Base-by-base conservation (phyloP, 2,888 invertebrate genomes). In the Callyntrura sp. region DNA sequence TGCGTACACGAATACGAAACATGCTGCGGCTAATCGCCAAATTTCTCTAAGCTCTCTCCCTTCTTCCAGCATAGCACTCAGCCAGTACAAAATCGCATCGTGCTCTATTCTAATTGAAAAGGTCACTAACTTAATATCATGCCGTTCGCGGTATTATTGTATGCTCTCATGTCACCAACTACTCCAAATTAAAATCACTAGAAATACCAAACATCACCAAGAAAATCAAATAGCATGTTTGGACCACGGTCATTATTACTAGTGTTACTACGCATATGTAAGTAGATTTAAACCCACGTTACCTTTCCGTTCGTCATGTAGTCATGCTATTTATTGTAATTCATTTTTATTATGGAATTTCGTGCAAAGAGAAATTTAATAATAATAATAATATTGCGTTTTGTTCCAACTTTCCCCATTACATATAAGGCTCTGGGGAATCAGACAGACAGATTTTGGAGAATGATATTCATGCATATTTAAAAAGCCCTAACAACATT, bases 381-480 rank as follows among this genome's bases (percentile, higher is more conserved):
- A 5, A 60, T 23, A 23, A 14, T 60, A 20, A 60, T 23, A 23
- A 14, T 60, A 20, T 23, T 60, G 60, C 20, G n/a, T 60, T 60
- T 23, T 5, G 3, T 6, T 17, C 23, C n/a, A 60, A 12, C 55
- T 55, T 55, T 17, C 4, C 4, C 55, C 17, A 55, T 17, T 60
- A 23, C 60, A 11, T 4, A 60, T 4, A 60, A 60, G 8, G 23
- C 60, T 60, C 60, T 60, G 5, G 60, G 60, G 60, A 60, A 23
- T 9, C 6, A 60, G 60, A 60, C 60, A 60, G 20, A 60, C 60
- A 60, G 60, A 60, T 60, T 60, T 35, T 20, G 60, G 60, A 60
- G 60, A 60, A 20, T 60, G 60, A 60, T 60, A 60, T 60, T 60
- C 60, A 60, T 60, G 20, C 60, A 60, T 60, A 60, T 60, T 60